A percentile compares a stretch with the other conserved stretches of the same genome.
phyloP scores from a whole-genome alignment of 2,113 vertebrate species.

The Crotalus helleri region DNA sequence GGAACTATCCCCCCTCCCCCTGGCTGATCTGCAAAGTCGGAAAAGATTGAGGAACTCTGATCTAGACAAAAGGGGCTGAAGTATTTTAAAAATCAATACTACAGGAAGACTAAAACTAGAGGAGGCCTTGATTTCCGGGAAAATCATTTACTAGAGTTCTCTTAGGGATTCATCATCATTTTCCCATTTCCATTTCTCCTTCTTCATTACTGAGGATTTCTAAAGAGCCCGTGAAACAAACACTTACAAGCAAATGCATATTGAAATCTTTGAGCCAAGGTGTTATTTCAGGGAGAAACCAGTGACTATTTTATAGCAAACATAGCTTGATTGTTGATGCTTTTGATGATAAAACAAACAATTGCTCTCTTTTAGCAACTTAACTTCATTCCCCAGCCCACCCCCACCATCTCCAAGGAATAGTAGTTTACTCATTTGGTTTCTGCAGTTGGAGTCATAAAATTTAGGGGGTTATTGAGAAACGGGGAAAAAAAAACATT shows the following conservation, averaged over 20 bases:
- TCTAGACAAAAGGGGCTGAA: background rate
- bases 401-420: conserved; percentile 6
- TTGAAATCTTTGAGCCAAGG: conserved; percentile 13
- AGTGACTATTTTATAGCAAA: background rate
- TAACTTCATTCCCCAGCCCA: background rate
- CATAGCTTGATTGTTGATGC: background rate
- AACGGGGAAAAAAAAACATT: conserved; percentile 33
- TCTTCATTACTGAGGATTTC: background rate
- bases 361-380: background rate
- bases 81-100: background rate
- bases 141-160: background rate
- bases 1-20: no score
- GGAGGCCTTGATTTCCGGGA: background rate
- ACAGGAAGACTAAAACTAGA: background rate
- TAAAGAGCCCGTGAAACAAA: background rate
- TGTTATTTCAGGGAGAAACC: background rate
- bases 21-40: no score
- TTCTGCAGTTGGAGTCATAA: conserved; percentile 30
- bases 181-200: background rate
- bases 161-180: background rate
- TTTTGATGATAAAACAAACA: background rate
- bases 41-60: no score
- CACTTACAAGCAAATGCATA: background rate
- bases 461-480: conserved; percentile 28
- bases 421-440: conserved; percentile 10